Percentiles rank a stretch among this genome's conserved stretches.
Conservation (phyloP, 1,140 invertebrate species). For the Aphaenogaster rudis region DNA sequence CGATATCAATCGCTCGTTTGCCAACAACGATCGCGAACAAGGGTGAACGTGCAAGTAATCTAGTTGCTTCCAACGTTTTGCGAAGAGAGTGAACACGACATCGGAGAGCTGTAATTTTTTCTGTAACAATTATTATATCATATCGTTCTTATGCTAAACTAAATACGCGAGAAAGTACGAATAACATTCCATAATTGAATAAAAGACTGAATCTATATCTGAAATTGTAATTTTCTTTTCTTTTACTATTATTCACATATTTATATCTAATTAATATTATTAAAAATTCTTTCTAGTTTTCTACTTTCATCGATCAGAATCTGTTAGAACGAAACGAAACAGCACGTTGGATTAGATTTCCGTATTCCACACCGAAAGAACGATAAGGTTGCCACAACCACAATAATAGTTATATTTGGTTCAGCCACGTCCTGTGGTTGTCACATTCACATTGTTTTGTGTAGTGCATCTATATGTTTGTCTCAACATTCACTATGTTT, state of each 20-base stretch:
- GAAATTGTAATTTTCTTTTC: background rate
- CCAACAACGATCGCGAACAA: background rate
- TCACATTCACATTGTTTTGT: too few relatives aligned
- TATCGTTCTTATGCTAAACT: background rate
- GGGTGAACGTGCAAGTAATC: background rate
- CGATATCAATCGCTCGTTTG: slow-evolving; percentile 49
- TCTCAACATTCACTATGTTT: too few relatives aligned
- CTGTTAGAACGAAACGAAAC: background rate
- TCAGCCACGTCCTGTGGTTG: too few relatives aligned
- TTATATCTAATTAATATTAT: background rate
- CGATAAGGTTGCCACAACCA: too few relatives aligned
- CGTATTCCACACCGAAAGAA: background rate
- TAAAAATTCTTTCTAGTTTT: background rate
- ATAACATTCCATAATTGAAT: background rate
- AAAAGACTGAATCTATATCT: background rate
- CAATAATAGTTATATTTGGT: too few relatives aligned
- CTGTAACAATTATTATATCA: background rate
- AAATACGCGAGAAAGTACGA: background rate
- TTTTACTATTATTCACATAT: background rate
- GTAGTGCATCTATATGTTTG: too few relatives aligned
- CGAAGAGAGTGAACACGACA: background rate
- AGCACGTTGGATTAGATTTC: background rate
- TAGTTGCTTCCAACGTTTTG: slow-evolving; percentile 3
- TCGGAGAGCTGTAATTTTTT: background rate
- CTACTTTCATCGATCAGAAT: background rate